Evolutionary conservation across 2,888 invertebrate genomes (phyloP).

Genomic region (Megastigmus dorsalis): DNA sequence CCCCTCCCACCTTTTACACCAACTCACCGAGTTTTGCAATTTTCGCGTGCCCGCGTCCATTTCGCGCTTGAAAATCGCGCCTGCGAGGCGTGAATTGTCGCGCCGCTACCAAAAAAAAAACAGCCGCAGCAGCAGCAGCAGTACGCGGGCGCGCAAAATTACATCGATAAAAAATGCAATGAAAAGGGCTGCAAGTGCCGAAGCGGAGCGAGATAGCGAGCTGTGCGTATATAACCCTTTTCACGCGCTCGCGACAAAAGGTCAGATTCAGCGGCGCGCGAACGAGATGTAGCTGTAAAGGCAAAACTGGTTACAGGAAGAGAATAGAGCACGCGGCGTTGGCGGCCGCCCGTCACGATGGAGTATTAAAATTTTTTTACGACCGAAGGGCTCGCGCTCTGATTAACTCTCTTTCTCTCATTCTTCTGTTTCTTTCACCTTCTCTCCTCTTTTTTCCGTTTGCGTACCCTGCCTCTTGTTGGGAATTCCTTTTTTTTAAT

Average conservation of each 20-base stretch:
- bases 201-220: too few species aligned
- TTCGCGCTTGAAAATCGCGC: conserved; percentile 56
- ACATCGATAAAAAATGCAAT: conserved; percentile 65
- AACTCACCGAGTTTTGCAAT: conserved; percentile 46
- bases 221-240: too few species aligned
- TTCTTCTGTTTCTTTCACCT: conserved; percentile 5
- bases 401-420: too few species aligned
- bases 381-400: conserved; percentile 52
- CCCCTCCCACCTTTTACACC: conserved; percentile 35
- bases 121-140: too few species aligned
- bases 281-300: conserved; percentile 47
- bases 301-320: conserved; percentile 54
- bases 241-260: conserved; percentile 47
- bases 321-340: conserved; percentile 47
- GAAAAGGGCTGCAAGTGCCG: conserved; percentile 55
- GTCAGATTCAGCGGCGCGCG: conserved; percentile 41
- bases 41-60: conserved; percentile 49
- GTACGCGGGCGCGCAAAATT: conserved; percentile 61
- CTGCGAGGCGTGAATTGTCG: conserved; percentile 56
- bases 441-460: conserved; percentile 1
- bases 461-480: not conserved
- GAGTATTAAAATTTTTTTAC: conserved; percentile 57
- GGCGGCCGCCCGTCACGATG: conserved; percentile 8
- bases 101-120: conserved; percentile 5
- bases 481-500: not conserved